A percentile compares a stretch with the other conserved stretches of the same genome.
These are phyloP conservation scores for Agriopis marginaria DNA, from an alignment of 2,888 invertebrate species.

Conservation along the genomic window DNA sequence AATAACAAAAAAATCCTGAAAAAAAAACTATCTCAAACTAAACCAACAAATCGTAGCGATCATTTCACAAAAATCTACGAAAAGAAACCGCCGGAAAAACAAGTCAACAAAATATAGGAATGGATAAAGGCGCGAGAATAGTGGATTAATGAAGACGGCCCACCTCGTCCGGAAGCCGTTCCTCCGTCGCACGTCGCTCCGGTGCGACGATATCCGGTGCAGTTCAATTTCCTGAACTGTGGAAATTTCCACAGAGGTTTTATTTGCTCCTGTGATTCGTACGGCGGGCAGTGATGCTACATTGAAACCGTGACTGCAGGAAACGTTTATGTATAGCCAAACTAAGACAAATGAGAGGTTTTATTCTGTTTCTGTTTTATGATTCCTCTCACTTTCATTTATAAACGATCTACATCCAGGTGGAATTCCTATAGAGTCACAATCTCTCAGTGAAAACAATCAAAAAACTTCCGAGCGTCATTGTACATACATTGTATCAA, in stretches of 20 bases:
- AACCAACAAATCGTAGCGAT: slow-evolving; percentile 10
- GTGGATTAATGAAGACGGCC: slow-evolving; percentile 74
- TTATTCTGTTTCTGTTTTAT: background rate
- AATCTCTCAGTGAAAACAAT: too few species aligned
- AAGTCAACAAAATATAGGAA: slow-evolving; percentile 49
- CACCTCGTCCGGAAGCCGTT: slow-evolving; percentile 78
- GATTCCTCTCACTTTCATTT: too few species aligned
- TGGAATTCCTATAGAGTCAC: too few species aligned
- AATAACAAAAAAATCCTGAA: too few species aligned
- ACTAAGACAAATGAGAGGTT: background rate
- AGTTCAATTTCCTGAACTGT: slow-evolving; percentile 82
- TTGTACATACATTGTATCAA: too few species aligned
- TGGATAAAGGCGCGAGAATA: slow-evolving; percentile 64
- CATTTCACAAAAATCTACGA: slow-evolving; percentile 33
- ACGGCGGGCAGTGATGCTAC: slow-evolving; percentile 44
- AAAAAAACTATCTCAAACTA: background rate
- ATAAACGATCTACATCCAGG: too few species aligned
- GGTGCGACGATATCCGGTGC: slow-evolving; percentile 84
- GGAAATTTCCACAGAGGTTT: slow-evolving; percentile 72
- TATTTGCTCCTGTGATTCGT: slow-evolving; percentile 71
- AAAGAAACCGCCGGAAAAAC: slow-evolving; percentile 50
- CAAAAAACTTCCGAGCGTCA: too few species aligned
- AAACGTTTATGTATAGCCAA: too few species aligned
- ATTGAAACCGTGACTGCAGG: slow-evolving; percentile 11
- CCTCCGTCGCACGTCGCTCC: slow-evolving; percentile 78